Base-by-base conservation (phyloP, 2,888 invertebrate genomes). In the Plagodis dolabraria region DNA sequence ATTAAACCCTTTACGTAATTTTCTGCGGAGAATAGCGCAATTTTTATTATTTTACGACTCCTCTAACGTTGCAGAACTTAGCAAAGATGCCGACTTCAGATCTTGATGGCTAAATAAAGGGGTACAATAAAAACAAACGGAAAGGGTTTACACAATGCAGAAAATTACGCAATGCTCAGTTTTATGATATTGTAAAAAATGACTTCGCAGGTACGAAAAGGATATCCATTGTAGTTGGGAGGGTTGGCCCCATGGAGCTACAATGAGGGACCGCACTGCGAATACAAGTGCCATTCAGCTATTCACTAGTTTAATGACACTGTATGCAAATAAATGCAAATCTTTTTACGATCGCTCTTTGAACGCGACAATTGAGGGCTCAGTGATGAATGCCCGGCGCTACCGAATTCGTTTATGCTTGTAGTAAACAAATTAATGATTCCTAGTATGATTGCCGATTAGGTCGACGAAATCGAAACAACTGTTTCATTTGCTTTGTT, bases 101-200 rank as follows among this genome's bases (percentile, higher is more conserved):
- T 60, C 68, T 66, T 73, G 69, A 75, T 73, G 70, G 70, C 71
- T 76, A 80, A 79, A 85, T 85, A 87, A 89, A 86, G 78, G 87
- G 82, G 80, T 84, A 82, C 71, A 84, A 86, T 89, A 89, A 90
- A 91, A 88, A 89, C 89, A 89, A 89, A 89, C 87, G 89, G 87
- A 92, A 92, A 92, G 92, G 92, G 92, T 92, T 91, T 85, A 81
- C 75, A 89, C 86, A 91, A 91, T 88, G 89, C 89, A 80, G 89
- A 90, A 91, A 89, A 88, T 91, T 92, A 90, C 87, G 92, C 92
- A 91, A 92, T 85, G 75, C 72, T 80, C 66, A 80, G 80, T 86
- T 91, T 90, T 89, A 90, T 73, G 85, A 80, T 64, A 64, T 77
- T 48, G 56, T 84, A 87, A 89, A 90, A 88, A 75, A 71, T 64